Base-by-base conservation (phyloP, 2,888 invertebrate genomes). In the Julus scanicus region DNA sequence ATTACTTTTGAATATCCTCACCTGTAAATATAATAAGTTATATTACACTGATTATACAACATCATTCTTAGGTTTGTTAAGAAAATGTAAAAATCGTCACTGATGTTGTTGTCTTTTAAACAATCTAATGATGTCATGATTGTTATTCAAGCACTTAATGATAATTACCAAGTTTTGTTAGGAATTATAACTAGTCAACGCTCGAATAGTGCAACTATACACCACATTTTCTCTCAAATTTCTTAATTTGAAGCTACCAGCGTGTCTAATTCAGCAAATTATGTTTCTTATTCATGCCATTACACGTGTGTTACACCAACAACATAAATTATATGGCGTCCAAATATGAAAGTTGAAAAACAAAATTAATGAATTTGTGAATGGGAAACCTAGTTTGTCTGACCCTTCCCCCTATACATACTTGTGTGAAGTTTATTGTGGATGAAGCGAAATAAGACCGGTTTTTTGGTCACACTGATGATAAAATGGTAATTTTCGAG, bases 401-500 rank as follows among this genome's bases (percentile, higher is more conserved):
- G 4, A 17, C n/a, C 57, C 20, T 71, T 8, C 29, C 8, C 63
- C 63, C n/a, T n/a, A 0, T 63, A 17, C 63, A 63, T 71, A 20
- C 53, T 53, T 13, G 53, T 17, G 15, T 53, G 53, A 53, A 53
- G 53, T 3, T 71, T 29, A 20, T 71, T 9, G 20, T 71, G 8
- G 71, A 9, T 71, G 71, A 29, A 71, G 71, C 9, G 20, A 71
- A 29, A 71, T 71, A 71, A 71, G 71, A 71, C 71, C 71, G 71
- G 71, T 63, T 71, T 71, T 44, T 71, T 71, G 71, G 71, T 71
- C 20, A 71, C 29, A 71, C 71, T 2, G 29, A 8, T 71, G 71
- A 71, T 71, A 29, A 71, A 71, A 71, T 71, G 71, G 20, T 71
- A 71, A 71, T 71, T 71, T 63, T 71, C 1, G 29, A 71, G 71